phyloP scores from a whole-genome alignment of 2,888 invertebrate genomes.

The Ormyrus labotus region DNA sequence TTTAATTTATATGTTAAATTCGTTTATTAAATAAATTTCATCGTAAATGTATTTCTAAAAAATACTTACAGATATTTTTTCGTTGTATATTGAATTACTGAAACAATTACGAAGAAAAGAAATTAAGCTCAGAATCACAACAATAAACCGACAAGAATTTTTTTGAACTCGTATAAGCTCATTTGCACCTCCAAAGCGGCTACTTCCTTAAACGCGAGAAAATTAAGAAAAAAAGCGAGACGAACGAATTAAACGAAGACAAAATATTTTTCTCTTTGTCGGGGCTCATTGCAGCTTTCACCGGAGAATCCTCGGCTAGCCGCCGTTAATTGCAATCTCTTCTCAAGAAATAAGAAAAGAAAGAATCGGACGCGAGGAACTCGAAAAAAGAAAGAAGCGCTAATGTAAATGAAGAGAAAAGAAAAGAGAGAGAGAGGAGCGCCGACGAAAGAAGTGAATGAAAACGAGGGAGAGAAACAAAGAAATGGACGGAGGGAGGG shows the following conservation, averaged over 20 bases:
- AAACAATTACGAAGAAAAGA: too few relatives aligned
- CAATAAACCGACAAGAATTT: too few relatives aligned
- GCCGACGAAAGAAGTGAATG: neutral
- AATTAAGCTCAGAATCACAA: too few relatives aligned
- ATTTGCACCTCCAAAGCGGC: too few relatives aligned
- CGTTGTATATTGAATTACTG: too few relatives aligned
- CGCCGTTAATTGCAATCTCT: conserved; percentile 24
- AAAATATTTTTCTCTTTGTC: conserved; percentile 11
- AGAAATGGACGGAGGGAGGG: too few relatives aligned
- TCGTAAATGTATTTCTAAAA: too few relatives aligned
- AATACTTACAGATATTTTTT: too few relatives aligned
- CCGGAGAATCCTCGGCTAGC: conserved; percentile 16
- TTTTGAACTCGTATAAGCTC: too few relatives aligned
- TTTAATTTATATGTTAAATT: too few relatives aligned
- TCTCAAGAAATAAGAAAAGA: neutral
- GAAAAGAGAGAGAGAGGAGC: neutral
- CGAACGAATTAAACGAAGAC: neutral
- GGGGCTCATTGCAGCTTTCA: conserved; percentile 14
- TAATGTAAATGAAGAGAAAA: conserved; percentile 14
- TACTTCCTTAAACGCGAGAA: conserved; percentile 8
- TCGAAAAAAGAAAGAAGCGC: conserved; percentile 22
- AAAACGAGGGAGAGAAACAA: too few relatives aligned
- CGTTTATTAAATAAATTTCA: too few relatives aligned
- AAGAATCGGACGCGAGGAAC: neutral
- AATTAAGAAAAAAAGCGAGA: neutral